Conservation (phyloP, 2,888 invertebrate species). For the Dryococelus australis region DNA sequence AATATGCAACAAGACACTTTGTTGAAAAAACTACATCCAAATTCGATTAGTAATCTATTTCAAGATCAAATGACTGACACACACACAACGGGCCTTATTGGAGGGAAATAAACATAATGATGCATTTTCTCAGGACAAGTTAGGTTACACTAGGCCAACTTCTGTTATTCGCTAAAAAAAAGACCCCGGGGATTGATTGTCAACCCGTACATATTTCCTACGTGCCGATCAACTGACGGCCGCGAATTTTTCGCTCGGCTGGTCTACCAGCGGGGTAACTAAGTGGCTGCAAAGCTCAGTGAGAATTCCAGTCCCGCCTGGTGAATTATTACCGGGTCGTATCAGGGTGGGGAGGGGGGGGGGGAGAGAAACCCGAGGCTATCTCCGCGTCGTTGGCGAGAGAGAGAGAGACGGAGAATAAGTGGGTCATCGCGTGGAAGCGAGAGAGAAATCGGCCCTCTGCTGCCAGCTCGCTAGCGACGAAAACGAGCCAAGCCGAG, state of each 20-base stretch:
- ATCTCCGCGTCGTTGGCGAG: neutral
- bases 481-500: neutral
- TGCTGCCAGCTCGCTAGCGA: neutral
- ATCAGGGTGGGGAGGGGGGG: neutral
- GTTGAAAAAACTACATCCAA: too few relatives aligned
- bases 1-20: too few relatives aligned
- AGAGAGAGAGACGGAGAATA: neutral
- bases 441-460: neutral
- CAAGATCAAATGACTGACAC: too few relatives aligned
- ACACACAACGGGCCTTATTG: too few relatives aligned
- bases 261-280: neutral
- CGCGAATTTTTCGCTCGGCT: neutral
- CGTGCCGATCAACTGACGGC: too few relatives aligned
- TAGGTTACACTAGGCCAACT: too few relatives aligned
- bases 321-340: conserved; percentile 16
- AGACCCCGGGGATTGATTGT: too few relatives aligned
- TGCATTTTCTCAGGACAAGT: too few relatives aligned
- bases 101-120: too few relatives aligned
- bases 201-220: too few relatives aligned
- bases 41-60: too few relatives aligned
- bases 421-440: neutral
- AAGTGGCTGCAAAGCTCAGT: neutral
- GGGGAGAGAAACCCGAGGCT: neutral
- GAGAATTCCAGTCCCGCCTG: neutral
- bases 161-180: too few relatives aligned